phyloP scores from a whole-genome alignment of 92 coral and sea anemone species.

The Parazoanthus atlanticus region DNA sequence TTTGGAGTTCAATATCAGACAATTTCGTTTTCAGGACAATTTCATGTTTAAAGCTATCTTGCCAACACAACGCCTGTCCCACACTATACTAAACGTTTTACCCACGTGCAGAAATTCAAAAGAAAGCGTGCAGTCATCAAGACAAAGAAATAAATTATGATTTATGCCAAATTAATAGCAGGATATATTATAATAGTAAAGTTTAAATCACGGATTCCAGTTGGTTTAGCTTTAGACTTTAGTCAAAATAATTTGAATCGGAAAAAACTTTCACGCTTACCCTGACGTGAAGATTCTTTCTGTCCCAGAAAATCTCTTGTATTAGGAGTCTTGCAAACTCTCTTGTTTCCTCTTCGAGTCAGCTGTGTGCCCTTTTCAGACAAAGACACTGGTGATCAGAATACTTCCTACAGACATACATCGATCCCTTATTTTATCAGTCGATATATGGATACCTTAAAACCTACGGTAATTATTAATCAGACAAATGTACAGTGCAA shows the following conservation, averaged over 20 bases:
- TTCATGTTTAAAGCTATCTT: neutral
- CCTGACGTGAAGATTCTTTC: neutral
- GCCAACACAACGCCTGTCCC: neutral
- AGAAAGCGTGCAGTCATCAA: constrained; percentile 36
- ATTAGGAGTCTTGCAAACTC: constrained; percentile 7
- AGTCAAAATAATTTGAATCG: neutral
- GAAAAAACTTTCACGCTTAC: neutral
- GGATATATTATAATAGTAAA: neutral
- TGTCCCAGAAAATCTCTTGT: constrained; percentile 10
- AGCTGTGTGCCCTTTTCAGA: constrained; percentile 32
- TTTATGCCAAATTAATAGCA: neutral
- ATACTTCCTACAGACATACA: neutral
- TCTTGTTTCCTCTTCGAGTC: constrained; percentile 22
- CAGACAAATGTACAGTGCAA: neutral
- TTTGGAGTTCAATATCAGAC: neutral
- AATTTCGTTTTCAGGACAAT: neutral
- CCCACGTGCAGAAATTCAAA: constrained; percentile 42
- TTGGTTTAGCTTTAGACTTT: neutral
- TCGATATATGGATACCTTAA: neutral
- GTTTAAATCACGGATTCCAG: constrained; percentile 9
- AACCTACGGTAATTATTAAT: neutral
- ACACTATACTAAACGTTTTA: neutral
- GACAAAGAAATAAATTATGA: constrained; percentile 23
- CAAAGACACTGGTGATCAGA: constrained; percentile 24
- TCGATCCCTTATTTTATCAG: neutral